Percentiles rank a stretch among this genome's conserved stretches.
Evolutionary conservation across 2,888 invertebrate species (phyloP).

Genomic region (Erebia epiphron): DNA sequence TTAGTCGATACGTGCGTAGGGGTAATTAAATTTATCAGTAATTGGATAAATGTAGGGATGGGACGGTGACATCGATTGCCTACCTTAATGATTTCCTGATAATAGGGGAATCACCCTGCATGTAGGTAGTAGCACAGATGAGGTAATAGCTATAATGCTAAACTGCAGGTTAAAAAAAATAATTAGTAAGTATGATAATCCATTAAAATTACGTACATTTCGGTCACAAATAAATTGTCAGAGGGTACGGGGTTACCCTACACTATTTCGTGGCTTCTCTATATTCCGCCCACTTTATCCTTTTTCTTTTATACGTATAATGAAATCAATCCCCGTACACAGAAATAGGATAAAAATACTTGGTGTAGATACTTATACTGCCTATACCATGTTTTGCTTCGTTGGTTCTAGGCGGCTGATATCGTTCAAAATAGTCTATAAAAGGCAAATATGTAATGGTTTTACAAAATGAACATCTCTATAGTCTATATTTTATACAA

Average conservation of each 20-base stretch:
- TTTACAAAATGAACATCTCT: not conserved
- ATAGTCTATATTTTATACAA: too few species aligned
- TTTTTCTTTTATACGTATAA: slow-evolving; percentile 37
- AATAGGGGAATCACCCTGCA: not conserved
- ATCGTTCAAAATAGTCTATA: not conserved
- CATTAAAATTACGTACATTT: slow-evolving; percentile 3
- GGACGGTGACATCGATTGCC: slow-evolving; percentile 1
- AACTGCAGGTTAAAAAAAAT: too few species aligned
- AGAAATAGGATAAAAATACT: slow-evolving; percentile 35
- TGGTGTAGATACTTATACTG: not conserved
- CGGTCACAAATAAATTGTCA: slow-evolving; percentile 25
- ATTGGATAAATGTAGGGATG: slow-evolving; percentile 25
- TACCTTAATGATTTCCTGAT: not conserved
- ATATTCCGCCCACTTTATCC: slow-evolving; percentile 39
- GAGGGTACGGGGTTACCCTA: too few species aligned
- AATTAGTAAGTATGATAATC: too few species aligned
- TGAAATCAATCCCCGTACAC: slow-evolving; percentile 43
- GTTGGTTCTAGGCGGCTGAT: not conserved
- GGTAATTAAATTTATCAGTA: slow-evolving; percentile 28
- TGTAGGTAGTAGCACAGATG: not conserved
- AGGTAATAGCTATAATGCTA: not conserved
- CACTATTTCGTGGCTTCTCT: slow-evolving; percentile 36
- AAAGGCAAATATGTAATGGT: not conserved
- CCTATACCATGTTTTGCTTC: slow-evolving; percentile 1
- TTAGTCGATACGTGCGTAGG: slow-evolving; percentile 24